Conservation (phyloP, 1,140 invertebrate genomes). For the Platorchestia sp. region DNA sequence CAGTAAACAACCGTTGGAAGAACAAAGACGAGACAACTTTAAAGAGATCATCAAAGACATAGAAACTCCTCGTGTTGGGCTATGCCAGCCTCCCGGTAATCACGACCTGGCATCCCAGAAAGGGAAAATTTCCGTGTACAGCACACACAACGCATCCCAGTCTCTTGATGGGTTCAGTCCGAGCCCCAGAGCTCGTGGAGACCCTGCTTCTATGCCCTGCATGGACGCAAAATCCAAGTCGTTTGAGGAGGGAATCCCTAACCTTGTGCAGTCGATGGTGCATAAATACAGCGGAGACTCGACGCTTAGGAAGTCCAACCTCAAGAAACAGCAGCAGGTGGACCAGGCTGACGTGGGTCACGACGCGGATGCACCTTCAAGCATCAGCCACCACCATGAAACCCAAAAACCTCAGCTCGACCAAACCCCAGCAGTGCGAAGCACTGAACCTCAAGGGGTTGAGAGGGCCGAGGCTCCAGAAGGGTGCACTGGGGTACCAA, state of each 20-base stretch:
- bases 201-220: background rate
- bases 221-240: background rate
- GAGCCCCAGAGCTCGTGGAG: background rate
- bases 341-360: background rate
- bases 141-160: background rate
- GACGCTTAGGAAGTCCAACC: background rate
- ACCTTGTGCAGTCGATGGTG: background rate
- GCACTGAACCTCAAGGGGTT: background rate
- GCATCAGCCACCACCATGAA: too few species aligned
- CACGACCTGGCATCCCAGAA: background rate
- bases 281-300: background rate
- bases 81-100: background rate
- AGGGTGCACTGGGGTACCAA: too few species aligned
- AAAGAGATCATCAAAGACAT: slow-evolving; percentile 16
- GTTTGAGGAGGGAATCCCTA: background rate
- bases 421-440: background rate
- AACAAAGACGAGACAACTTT: background rate
- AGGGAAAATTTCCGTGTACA: background rate
- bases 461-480: background rate
- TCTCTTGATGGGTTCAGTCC: background rate
- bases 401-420: too few species aligned
- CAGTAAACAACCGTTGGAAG: background rate
- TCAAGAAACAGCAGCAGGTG: background rate
- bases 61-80: background rate
- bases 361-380: too few species aligned